Conservation (phyloP, 2,888 invertebrate species). For the Epistrophe eligans region DNA sequence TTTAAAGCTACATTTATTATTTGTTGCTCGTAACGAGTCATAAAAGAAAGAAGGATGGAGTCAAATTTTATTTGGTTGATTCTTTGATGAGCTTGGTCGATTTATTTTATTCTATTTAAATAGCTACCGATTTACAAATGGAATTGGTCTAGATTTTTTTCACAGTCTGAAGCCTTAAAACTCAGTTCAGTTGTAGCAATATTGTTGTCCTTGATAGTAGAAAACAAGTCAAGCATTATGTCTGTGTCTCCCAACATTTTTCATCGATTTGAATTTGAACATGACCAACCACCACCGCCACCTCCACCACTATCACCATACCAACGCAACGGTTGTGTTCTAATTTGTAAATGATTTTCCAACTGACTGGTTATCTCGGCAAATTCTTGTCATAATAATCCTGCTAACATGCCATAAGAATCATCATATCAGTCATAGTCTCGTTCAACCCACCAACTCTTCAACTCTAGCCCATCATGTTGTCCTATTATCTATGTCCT, state of each 20-base stretch:
- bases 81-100: no score
- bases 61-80: no score
- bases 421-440: slow-evolving; percentile 38
- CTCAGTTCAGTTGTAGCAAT: background rate
- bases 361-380: slow-evolving; percentile 42
- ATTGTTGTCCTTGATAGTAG: background rate
- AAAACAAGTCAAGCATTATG: background rate
- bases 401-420: slow-evolving; percentile 55
- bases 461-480: background rate
- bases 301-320: background rate
- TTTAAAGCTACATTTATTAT: no score
- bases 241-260: background rate
- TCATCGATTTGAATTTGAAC: background rate
- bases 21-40: no score
- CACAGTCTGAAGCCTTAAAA: background rate
- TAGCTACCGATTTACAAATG: no score
- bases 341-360: slow-evolving; percentile 60
- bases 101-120: no score
- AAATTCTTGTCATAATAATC: slow-evolving; percentile 66
- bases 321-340: background rate
- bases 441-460: background rate
- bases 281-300: background rate
- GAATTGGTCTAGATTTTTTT: background rate
- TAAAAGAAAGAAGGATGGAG: no score
- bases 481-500: background rate